A percentile compares a stretch with the other conserved stretches of the same genome.
These are phyloP conservation scores for Champsocephalus gunnari DNA, from an alignment of 2,797 vertebrate genomes.

Conservation along the genomic window DNA sequence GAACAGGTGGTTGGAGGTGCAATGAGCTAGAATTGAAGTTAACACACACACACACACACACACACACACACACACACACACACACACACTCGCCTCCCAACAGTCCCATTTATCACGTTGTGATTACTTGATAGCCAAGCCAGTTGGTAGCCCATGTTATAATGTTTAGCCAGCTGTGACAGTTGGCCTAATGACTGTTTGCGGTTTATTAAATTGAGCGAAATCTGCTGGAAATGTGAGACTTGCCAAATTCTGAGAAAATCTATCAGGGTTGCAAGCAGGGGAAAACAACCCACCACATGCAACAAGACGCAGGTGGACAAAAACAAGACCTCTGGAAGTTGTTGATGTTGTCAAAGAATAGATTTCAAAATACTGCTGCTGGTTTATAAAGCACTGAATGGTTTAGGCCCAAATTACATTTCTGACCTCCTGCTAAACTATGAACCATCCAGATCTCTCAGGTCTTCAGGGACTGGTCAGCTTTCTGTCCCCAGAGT, in stretches of 20 bases:
- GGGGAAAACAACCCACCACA: constrained; percentile 39
- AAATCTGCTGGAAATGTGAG: constrained; percentile 68
- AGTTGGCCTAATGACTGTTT: constrained; percentile 71
- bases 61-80: too few species aligned
- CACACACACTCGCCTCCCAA: background rate
- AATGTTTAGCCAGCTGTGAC: constrained; percentile 76
- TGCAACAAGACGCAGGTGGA: constrained; percentile 37
- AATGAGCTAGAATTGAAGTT: constrained; percentile 38
- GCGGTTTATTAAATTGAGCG: constrained; percentile 70
- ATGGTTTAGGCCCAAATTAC: too few species aligned
- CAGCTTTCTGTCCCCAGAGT: too few species aligned
- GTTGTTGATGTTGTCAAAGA: constrained; percentile 23
- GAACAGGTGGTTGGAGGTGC: constrained; percentile 49
- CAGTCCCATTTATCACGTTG: constrained; percentile 64
- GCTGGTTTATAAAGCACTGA: too few species aligned
- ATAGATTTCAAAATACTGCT: too few species aligned
- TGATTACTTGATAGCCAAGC: constrained; percentile 69
- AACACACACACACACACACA: constrained; percentile 21
- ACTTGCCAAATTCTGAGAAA: constrained; percentile 61
- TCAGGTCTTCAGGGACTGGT: too few species aligned
- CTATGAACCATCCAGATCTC: too few species aligned
- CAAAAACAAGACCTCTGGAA: constrained; percentile 23
- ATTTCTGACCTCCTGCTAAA: too few species aligned
- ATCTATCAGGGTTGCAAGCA: constrained; percentile 50
- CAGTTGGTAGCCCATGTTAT: constrained; percentile 70